phyloP scores from a whole-genome alignment of 2,797 vertebrate genomes.

The Hydrophis major region DNA sequence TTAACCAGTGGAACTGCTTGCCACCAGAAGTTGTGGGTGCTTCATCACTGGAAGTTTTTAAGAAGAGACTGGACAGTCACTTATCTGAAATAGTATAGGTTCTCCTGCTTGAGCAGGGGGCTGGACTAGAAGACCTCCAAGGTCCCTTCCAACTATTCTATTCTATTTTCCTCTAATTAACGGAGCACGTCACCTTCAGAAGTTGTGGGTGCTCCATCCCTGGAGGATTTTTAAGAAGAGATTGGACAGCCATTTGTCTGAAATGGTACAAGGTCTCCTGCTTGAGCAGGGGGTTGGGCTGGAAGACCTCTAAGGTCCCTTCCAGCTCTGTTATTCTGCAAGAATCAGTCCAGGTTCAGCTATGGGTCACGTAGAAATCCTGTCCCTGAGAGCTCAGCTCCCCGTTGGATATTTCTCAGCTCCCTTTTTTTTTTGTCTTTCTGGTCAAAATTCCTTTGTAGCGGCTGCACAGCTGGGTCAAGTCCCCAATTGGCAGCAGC shows the following conservation, averaged over 20 bases:
- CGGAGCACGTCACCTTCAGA: no score
- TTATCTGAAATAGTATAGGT: neutral
- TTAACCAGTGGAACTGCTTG: no score
- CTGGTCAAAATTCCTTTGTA: neutral
- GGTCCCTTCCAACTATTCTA: neutral
- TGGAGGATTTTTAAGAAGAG: no score
- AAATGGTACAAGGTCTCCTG: neutral
- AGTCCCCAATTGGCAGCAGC: conserved; percentile 2
- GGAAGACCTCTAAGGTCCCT: neutral
- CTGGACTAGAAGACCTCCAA: neutral
- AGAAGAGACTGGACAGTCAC: no score
- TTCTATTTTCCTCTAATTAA: no score
- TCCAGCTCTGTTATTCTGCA: neutral
- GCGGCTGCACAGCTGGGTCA: conserved; percentile 12
- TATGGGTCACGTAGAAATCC: neutral
- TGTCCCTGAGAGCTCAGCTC: neutral
- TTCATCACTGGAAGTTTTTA: neutral
- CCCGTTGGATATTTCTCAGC: neutral
- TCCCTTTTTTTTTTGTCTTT: neutral
- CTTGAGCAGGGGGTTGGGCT: neutral
- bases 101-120: neutral
- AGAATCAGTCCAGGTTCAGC: neutral
- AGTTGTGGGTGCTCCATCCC: no score
- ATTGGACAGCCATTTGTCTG: no score
- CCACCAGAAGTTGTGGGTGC: no score